Evolutionary conservation across 2,113 vertebrate genomes (phyloP).

Genomic region (Pseudolaguvia tuberculata): DNA sequence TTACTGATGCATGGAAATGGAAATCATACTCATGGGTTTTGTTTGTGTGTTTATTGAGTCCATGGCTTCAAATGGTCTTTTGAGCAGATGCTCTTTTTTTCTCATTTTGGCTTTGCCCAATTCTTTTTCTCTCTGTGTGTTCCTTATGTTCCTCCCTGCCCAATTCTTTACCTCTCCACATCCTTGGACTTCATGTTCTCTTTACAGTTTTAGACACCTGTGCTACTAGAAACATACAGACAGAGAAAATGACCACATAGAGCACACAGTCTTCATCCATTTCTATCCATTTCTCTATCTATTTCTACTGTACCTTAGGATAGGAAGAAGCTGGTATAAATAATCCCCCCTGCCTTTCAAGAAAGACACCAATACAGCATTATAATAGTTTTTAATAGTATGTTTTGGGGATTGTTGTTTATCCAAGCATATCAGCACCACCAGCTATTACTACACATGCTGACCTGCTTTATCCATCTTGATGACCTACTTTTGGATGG

Average conservation of each 20-base stretch:
- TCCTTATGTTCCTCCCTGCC: conserved; percentile 13
- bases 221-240: neutral
- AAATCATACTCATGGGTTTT: conserved; percentile 43
- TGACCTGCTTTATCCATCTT: no score
- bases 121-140: neutral
- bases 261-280: neutral
- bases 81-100: neutral
- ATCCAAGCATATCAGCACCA: neutral
- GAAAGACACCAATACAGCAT: neutral
- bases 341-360: neutral
- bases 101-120: neutral
- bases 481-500: no score
- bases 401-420: neutral
- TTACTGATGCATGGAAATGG: conserved; percentile 52
- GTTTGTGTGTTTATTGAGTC: neutral
- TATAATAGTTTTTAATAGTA: neutral
- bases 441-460: no score
- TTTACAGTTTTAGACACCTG: conserved; percentile 9
- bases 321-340: neutral
- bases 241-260: neutral
- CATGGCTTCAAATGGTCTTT: neutral
- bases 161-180: conserved; percentile 1
- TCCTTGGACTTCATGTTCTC: neutral
- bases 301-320: neutral
- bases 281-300: neutral